These are phyloP conservation scores for Sparidentex hasta DNA, from an alignment of 2,797 vertebrate genomes.

Conservation along the genomic window DNA sequence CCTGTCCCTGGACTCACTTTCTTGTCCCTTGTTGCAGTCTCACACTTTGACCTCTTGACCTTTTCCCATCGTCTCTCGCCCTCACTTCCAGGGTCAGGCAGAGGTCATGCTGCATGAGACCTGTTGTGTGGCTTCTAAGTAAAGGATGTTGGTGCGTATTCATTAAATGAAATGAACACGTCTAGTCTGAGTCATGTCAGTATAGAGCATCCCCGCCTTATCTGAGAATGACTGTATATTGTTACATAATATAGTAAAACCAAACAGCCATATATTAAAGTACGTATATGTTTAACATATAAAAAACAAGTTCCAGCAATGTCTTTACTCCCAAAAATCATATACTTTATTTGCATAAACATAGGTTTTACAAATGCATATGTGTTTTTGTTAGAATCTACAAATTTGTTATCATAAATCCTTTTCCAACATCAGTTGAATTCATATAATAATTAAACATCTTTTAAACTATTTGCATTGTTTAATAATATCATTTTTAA, in stretches of 20 bases:
- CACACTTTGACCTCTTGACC: conserved; percentile 35
- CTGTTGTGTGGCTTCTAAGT: not conserved
- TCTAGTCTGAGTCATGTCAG: not conserved
- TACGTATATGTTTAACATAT: not conserved
- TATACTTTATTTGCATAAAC: not conserved
- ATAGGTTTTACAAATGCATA: not conserved
- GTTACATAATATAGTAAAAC: not conserved
- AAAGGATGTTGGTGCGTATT: not conserved
- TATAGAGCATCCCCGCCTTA: not conserved
- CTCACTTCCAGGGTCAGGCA: conserved; percentile 49
- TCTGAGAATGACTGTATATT: not conserved
- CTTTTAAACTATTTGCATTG: no score
- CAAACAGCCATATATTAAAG: not conserved
- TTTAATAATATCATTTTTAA: no score
- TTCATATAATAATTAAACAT: no score
- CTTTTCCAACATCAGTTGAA: not conserved
- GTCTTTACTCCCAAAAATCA: no score
- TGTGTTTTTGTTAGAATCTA: not conserved
- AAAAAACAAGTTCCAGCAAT: not conserved
- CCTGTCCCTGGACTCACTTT: conserved; percentile 5
- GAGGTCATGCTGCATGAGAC: conserved; percentile 23
- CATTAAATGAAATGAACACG: not conserved
- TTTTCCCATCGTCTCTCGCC: conserved; percentile 9
- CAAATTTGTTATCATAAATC: not conserved
- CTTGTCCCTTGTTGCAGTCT: not conserved